phyloP scores from a whole-genome alignment of 2,888 invertebrate genomes.

The Venustoraphidia nigricollis region DNA sequence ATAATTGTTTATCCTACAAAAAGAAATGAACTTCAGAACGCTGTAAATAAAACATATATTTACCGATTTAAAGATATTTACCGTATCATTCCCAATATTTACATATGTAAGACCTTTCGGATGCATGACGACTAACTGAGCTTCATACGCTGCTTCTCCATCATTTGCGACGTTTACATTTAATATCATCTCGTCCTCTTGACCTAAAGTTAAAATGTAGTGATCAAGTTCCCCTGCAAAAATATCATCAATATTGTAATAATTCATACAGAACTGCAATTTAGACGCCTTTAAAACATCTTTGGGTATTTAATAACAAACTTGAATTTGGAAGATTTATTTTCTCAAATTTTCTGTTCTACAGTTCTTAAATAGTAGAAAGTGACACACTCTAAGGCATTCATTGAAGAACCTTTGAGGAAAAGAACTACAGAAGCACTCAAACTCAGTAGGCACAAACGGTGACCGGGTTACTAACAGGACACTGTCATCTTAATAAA shows the following conservation, averaged over 20 bases:
- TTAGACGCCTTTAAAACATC: neutral
- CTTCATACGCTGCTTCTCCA: constrained; percentile 82
- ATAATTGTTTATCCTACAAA: constrained; percentile 35
- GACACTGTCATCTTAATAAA: no score
- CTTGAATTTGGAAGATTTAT: no score
- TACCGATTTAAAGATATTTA: constrained; percentile 17
- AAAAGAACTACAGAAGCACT: no score
- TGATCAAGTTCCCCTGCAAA: constrained; percentile 23
- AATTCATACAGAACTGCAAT: neutral
- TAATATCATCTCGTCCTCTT: constrained; percentile 60
- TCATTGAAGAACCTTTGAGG: no score
- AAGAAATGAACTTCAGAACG: constrained; percentile 5
- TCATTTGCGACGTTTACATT: constrained; percentile 59
- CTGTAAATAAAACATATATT: neutral
- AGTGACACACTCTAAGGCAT: no score
- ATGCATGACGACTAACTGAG: constrained; percentile 66
- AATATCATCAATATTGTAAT: neutral
- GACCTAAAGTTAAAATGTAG: constrained; percentile 48
- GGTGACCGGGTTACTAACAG: no score
- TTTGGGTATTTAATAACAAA: no score
- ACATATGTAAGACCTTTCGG: constrained; percentile 66
- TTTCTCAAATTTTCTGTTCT: no score
- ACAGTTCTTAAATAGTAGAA: no score
- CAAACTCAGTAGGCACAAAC: no score
- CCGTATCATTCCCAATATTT: constrained; percentile 46